Base-by-base conservation (phyloP, 2,113 vertebrate species). In the Syngnathus typhle region DNA sequence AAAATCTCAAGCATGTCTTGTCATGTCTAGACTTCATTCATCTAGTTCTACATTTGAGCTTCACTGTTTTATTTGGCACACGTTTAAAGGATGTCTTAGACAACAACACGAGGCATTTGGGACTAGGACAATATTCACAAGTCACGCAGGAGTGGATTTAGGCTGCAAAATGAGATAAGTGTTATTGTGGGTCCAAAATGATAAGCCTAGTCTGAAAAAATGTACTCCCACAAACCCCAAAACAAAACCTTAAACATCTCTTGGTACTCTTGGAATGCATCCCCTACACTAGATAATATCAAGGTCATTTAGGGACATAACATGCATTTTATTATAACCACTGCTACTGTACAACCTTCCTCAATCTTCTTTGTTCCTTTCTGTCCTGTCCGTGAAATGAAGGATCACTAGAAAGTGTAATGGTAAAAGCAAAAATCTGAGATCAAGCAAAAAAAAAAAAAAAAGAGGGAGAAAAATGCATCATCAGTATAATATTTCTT, bases 21-120 rank as follows among this genome's bases (percentile, higher is more conserved):
- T 85, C 84, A 79, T 73, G 84, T 65, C 46, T 9, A 15, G 44
- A 73, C 60, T 74, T 41, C 43, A 62, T 65, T 64, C 68, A 65
- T 43, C 69, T 12, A 23, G 18, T 11, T 64, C 27, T 63, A 1
- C 0, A 59, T 73, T 60, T 32, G 6, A 55, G 15, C 37, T 36
- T 32, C 56, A 15, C 38, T 1, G 44, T 65, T 69, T 64, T 19
- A 10, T 71, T 70, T 71, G 69, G 76, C 74, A 64, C 37, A 13
- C 12, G n/a, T 65, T 66, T 47, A 65, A 52, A 65, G 27, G 36
- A 65, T 54, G 36, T 11, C 21, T 54, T 55, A 56, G 67, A 70
- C 64, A 59, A 58, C 68, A 69, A 63, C 56, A 67, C 2, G 36
- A 47, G 54, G 54, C 4, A 54, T 9, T 9, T 56, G 70, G 6